phyloP scores from a whole-genome alignment of 2,797 vertebrate species.

The Fistularia commersonii region DNA sequence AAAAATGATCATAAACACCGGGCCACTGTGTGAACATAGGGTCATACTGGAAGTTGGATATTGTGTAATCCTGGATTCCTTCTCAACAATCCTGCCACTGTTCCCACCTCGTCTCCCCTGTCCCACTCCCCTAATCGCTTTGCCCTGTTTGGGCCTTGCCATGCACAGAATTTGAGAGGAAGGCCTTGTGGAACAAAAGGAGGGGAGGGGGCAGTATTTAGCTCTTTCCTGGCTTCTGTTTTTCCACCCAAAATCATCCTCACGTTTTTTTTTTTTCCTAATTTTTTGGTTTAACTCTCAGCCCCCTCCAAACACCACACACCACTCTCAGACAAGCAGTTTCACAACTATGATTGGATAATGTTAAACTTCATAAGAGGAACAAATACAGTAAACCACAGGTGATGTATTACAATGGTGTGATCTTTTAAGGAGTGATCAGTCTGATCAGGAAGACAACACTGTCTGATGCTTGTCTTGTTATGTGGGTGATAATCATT shows the following conservation, averaged over 20 bases:
- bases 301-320: too few species aligned
- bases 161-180: constrained; percentile 38
- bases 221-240: constrained; percentile 21
- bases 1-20: too few species aligned
- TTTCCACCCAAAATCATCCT: constrained; percentile 1
- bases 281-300: neutral
- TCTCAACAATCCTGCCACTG: constrained; percentile 46
- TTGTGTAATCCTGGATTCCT: constrained; percentile 56
- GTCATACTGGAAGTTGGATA: constrained; percentile 19
- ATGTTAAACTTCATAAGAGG: too few species aligned
- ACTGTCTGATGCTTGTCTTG: too few species aligned
- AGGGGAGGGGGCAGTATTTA: constrained; percentile 20
- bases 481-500: too few species aligned
- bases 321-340: too few species aligned
- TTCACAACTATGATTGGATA: too few species aligned
- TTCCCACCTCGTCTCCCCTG: constrained; percentile 27
- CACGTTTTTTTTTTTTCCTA: constrained; percentile 14
- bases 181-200: constrained; percentile 8
- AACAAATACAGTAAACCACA: too few species aligned
- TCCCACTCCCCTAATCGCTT: constrained; percentile 4
- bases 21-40: constrained; percentile 16
- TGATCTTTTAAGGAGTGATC: too few species aligned
- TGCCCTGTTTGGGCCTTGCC: constrained; percentile 13
- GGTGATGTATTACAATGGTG: too few species aligned
- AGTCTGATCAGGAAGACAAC: too few species aligned